Evolutionary conservation across 1,140 invertebrate species (phyloP).

Genomic region (Gyrodactylus bullatarudis): DNA sequence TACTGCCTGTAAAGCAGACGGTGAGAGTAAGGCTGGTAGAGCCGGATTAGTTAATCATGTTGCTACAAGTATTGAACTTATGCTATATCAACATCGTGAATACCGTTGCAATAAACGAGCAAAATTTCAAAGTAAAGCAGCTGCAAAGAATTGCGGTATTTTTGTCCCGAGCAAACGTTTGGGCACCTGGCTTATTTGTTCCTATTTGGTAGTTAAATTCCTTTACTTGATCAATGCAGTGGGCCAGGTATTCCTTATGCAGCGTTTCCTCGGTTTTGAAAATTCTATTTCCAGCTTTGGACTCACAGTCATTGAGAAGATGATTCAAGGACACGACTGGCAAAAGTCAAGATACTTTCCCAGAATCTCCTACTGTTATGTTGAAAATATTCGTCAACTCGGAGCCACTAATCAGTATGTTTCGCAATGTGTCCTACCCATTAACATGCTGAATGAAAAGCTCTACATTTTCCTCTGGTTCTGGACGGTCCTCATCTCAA

Average conservation of each 20-base stretch:
- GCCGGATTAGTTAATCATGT: background rate
- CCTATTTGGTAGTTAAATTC: constrained; percentile 1
- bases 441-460: constrained; percentile 7
- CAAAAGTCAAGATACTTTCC: background rate
- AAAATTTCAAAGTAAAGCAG: background rate
- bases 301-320: background rate
- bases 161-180: background rate
- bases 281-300: background rate
- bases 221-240: constrained; percentile 1
- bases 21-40: background rate
- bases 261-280: constrained; percentile 3
- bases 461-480: constrained; percentile 6
- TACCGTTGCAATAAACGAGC: background rate
- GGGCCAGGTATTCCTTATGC: constrained; percentile 1
- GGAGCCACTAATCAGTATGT: background rate
- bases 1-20: background rate
- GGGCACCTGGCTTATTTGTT: background rate
- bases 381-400: background rate
- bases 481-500: background rate
- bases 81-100: constrained; percentile 4
- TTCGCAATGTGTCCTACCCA: constrained; percentile 1
- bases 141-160: background rate
- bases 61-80: background rate
- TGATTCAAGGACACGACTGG: background rate
- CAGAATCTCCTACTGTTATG: constrained; percentile 1